Conservation (phyloP, 2,113 vertebrate genomes). For the Odontophorus gujanensis region DNA sequence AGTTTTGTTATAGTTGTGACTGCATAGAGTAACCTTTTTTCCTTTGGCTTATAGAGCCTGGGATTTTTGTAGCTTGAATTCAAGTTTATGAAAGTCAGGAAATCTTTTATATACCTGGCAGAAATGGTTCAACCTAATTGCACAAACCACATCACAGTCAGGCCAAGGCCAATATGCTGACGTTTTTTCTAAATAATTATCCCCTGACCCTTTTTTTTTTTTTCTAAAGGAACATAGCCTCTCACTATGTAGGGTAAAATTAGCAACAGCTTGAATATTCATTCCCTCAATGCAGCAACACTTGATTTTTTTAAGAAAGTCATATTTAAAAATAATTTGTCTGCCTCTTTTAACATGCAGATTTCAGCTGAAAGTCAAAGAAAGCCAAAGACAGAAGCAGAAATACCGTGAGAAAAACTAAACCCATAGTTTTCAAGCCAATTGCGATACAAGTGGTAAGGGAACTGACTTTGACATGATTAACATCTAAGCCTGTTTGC, state of each 20-base stretch:
- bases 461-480: neutral
- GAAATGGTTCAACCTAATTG: neutral
- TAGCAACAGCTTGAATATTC: neutral
- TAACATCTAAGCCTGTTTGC: slow-evolving; percentile 27
- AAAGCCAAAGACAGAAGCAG: slow-evolving; percentile 5
- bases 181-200: slow-evolving; percentile 5
- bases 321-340: neutral
- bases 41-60: neutral
- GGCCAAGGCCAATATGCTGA: neutral
- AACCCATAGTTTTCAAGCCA: neutral
- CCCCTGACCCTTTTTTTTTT: neutral
- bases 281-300: neutral
- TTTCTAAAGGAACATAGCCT: neutral
- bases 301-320: neutral
- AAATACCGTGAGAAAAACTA: slow-evolving; percentile 41
- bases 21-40: neutral
- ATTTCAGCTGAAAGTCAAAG: slow-evolving; percentile 11
- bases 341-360: neutral
- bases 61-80: neutral
- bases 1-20: neutral
- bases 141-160: neutral
- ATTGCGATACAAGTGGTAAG: neutral
- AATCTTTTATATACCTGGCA: neutral
- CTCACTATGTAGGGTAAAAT: neutral
- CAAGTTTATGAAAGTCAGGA: neutral